A percentile compares a stretch with the other conserved stretches of the same genome.
Evolutionary conservation across 35 echinoderm and acorn worm species (phyloP).

Genomic region (Hemicentrotus pulcherrimus): DNA sequence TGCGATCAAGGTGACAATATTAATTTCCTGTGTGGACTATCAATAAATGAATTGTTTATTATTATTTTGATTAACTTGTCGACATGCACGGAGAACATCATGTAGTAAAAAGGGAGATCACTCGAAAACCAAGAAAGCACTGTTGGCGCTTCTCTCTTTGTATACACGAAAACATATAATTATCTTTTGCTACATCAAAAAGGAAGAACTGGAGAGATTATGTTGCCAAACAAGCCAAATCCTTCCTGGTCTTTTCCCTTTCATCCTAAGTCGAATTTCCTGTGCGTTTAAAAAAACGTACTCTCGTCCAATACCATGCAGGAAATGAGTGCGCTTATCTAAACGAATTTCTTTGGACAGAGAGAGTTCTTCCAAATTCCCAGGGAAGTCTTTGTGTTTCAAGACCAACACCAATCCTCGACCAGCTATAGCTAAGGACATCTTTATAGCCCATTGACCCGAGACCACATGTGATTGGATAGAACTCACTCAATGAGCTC

Average conservation of each 20-base stretch:
- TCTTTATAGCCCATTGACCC: not conserved
- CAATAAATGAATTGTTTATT: no score
- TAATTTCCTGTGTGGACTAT: not conserved
- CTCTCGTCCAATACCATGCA: not conserved
- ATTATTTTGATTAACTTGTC: no score
- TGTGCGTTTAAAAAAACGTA: not conserved
- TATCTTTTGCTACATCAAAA: not conserved
- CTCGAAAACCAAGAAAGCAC: not conserved
- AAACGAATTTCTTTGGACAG: conserved; percentile 10
- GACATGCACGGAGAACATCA: no score
- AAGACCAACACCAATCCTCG: not conserved
- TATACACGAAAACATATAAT: not conserved
- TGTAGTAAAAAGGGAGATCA: not conserved
- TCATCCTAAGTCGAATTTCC: not conserved
- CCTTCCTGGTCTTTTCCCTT: not conserved
- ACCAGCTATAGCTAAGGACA: not conserved
- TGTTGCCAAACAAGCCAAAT: not conserved
- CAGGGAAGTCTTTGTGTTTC: not conserved
- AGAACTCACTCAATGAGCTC: not conserved
- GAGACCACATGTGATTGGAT: not conserved
- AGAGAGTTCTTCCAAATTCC: not conserved
- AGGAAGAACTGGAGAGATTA: not conserved
- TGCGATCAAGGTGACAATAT: not conserved
- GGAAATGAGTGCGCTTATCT: not conserved
- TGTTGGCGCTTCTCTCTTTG: not conserved